Evolutionary conservation across 2,113 vertebrate species (phyloP).

Genomic region (Oreochromis spilurus): DNA sequence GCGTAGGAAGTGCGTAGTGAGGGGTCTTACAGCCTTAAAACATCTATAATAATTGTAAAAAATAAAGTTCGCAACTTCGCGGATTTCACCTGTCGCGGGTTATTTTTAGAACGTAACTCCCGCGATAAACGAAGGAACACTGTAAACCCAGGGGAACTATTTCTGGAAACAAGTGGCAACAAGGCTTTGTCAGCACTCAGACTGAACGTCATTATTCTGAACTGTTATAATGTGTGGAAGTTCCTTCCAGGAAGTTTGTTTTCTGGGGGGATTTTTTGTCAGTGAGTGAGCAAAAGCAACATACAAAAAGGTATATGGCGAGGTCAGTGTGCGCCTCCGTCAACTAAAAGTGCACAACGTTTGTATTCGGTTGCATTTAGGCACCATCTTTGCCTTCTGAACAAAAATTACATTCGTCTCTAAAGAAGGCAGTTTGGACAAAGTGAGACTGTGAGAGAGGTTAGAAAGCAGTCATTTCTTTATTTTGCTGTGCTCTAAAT

Average conservation of each 20-base stretch:
- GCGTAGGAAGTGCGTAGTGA: background rate
- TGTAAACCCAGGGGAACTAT: background rate
- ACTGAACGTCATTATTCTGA: background rate
- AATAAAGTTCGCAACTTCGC: background rate
- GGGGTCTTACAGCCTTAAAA: background rate
- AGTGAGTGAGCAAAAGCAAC: background rate
- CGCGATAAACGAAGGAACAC: background rate
- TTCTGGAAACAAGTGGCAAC: background rate
- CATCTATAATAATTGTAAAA: background rate
- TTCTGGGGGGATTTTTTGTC: background rate
- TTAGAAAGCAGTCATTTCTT: background rate
- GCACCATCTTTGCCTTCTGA: background rate
- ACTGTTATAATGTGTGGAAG: background rate
- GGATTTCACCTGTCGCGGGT: background rate
- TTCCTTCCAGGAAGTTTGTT: background rate
- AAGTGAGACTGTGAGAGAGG: background rate
- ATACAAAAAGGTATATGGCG: background rate
- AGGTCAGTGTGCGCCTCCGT: rapidly evolving
- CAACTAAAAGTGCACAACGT: background rate
- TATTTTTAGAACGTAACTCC: background rate
- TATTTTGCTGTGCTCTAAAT: background rate
- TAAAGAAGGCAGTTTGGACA: background rate
- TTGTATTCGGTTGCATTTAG: background rate
- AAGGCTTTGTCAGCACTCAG: background rate
- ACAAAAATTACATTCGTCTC: background rate